phyloP scores from a whole-genome alignment of 1,140 invertebrate genomes.

The Eumeta japonica region DNA sequence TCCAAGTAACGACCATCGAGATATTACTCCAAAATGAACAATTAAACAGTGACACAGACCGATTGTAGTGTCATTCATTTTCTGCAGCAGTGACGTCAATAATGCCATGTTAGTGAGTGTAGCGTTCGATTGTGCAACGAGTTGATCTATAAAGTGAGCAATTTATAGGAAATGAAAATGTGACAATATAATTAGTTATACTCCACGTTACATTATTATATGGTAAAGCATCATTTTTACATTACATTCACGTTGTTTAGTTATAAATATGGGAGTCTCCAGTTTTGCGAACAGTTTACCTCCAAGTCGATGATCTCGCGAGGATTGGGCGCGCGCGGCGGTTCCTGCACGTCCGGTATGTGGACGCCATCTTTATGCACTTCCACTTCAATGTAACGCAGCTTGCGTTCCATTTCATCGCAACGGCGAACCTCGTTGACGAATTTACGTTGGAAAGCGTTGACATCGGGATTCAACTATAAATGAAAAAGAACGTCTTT shows the following conservation, averaged over 20 bases:
- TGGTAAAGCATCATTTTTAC: neutral
- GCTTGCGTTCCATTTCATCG: slow-evolving; percentile 90
- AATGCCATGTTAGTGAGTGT: too few species aligned
- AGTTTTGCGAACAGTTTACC: slow-evolving; percentile 55
- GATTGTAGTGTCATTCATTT: too few species aligned
- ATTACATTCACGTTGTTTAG: neutral
- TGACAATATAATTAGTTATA: too few species aligned
- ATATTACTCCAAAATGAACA: too few species aligned
- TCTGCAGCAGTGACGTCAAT: too few species aligned
- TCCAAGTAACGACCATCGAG: too few species aligned
- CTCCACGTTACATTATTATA: too few species aligned
- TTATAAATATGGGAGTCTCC: slow-evolving; percentile 11
- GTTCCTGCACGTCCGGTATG: slow-evolving; percentile 82
- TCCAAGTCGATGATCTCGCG: slow-evolving; percentile 96
- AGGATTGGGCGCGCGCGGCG: slow-evolving; percentile 89
- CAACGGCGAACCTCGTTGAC: slow-evolving; percentile 88
- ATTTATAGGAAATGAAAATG: too few species aligned
- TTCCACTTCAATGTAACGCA: slow-evolving; percentile 93
- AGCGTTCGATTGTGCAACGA: too few species aligned
- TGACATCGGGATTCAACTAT: slow-evolving; percentile 79
- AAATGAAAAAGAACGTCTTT: slow-evolving; percentile 23
- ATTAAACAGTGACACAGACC: too few species aligned
- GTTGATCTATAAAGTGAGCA: too few species aligned
- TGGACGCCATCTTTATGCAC: slow-evolving; percentile 87
- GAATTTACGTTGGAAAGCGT: slow-evolving; percentile 88